Evolutionary conservation across 2,888 invertebrate species (phyloP), one percentile per base, ranked within the genome.

Genomic region (Sussaba pulchella): DNA sequence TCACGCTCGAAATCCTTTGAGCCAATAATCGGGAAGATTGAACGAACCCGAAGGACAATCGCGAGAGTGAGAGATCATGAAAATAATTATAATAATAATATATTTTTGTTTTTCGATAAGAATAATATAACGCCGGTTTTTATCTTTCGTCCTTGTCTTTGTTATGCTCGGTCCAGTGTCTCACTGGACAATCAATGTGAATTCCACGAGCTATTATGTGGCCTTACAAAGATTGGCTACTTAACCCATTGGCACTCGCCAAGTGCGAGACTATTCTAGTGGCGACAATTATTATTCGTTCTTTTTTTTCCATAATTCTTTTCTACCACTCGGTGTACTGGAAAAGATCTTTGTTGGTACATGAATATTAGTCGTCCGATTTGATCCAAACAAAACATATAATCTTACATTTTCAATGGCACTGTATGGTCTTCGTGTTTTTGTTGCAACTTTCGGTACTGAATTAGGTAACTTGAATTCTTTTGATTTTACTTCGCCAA

Each of bases 211-310:
- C 73, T 31, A 70, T 77, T 70, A 78, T 61, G 74, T 45, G 59
- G 77, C 70, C 73, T 78, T 71, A 70, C 10, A 70, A 66, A 70
- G 73, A 81, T 79, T 82, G 77, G 45, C 79, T 50, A 78, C 77
- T 82, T 84, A 72, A 84, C 82, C 81, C 76, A 45, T 70, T 81
- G 77, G 79, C 75, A 77, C 81, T 79, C 72, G 66, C 5, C 26
- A 26, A 61, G 12, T 6, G 3, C 43, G 54, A 47, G 50, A 36
- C 21, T 14, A 47, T 12, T 41, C 21, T 54, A 78, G 78, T 71
- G 70, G 59, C 69, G 81, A 79, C 81, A 77, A 78, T 83, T 78
- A 76, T 54, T 3, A n/a, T 31, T 54, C 31, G n/a, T 57, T 31
- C 6, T 31, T 31, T 31, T 31, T 74, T 73, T 78, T 73, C 71